Evolutionary conservation across 1,140 invertebrate species (phyloP).

Genomic region (Antheraea pernyi): DNA sequence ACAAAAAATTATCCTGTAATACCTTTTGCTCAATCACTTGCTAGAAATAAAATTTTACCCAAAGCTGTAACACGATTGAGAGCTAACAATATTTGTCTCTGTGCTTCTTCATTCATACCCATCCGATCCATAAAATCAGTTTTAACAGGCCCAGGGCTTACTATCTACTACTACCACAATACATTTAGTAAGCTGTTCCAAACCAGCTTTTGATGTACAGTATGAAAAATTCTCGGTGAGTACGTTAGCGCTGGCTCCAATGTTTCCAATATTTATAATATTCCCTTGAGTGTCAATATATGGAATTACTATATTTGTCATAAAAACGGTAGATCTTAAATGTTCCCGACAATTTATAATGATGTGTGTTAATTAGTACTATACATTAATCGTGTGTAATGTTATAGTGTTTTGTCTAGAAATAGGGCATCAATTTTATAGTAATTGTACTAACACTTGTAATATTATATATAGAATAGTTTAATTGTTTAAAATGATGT

Average conservation of each 20-base stretch:
- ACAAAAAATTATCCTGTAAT: conserved; percentile 81
- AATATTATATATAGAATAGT: too few relatives aligned
- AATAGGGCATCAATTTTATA: too few relatives aligned
- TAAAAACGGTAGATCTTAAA: conserved; percentile 11
- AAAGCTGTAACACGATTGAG: conserved; percentile 4
- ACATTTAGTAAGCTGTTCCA: conserved; percentile 87
- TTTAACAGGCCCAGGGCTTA: conserved; percentile 80
- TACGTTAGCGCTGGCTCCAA: conserved; percentile 3
- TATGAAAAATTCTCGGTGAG: conserved; percentile 10
- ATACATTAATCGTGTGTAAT: too few relatives aligned
- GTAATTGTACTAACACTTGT: too few relatives aligned
- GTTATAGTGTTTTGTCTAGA: too few relatives aligned
- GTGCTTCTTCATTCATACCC: conserved; percentile 6
- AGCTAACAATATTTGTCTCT: conserved; percentile 7
- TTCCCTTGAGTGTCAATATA: conserved; percentile 28
- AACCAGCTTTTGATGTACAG: conserved; percentile 79
- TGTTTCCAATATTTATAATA: conserved; percentile 29
- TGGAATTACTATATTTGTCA: conserved; percentile 19
- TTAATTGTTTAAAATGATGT: too few relatives aligned
- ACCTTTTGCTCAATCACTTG: conserved; percentile 45
- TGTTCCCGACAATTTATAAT: too few relatives aligned
- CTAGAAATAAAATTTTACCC: conserved; percentile 20
- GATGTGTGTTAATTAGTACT: too few relatives aligned
- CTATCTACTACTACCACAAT: conserved; percentile 84
- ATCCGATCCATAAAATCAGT: conserved; percentile 20